Evolutionary conservation across 2,888 invertebrate species (phyloP).

Genomic region (Busseola fusca): DNA sequence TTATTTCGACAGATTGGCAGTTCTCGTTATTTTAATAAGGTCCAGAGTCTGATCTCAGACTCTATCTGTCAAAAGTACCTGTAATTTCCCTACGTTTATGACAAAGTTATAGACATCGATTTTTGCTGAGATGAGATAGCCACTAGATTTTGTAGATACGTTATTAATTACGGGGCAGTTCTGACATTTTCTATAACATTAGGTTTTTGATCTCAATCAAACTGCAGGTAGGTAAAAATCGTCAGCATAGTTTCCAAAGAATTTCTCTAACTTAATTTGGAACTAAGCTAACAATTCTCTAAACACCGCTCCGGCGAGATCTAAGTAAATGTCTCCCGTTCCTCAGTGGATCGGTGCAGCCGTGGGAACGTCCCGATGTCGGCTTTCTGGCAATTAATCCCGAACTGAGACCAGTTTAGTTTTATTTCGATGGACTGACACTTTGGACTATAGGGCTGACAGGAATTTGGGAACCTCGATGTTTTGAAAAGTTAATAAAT

Average conservation of each 20-base stretch:
- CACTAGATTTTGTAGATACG: too few species aligned
- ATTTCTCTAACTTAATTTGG: constrained; percentile 35
- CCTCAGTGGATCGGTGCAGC: constrained; percentile 43
- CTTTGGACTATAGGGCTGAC: constrained; percentile 63
- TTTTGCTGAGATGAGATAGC: too few species aligned
- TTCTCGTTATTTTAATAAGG: too few species aligned
- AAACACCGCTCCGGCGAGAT: constrained; percentile 51
- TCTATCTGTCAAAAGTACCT: too few species aligned
- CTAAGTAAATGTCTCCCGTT: constrained; percentile 57
- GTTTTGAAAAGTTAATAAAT: constrained; percentile 6
- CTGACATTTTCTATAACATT: neutral
- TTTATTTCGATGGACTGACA: constrained; percentile 77
- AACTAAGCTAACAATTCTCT: constrained; percentile 28
- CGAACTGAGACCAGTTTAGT: constrained; percentile 67
- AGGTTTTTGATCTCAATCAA: neutral
- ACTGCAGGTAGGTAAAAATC: neutral
- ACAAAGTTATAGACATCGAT: too few species aligned
- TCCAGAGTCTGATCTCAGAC: too few species aligned
- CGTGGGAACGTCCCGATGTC: constrained; percentile 73
- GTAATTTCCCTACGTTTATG: too few species aligned
- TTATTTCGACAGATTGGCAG: too few species aligned
- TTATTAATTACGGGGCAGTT: too few species aligned
- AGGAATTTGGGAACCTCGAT: constrained; percentile 14
- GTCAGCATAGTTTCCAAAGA: constrained; percentile 6
- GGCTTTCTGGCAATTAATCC: constrained; percentile 77